Conservation (phyloP, 2,797 vertebrate genomes). For the Tapera naevia region DNA sequence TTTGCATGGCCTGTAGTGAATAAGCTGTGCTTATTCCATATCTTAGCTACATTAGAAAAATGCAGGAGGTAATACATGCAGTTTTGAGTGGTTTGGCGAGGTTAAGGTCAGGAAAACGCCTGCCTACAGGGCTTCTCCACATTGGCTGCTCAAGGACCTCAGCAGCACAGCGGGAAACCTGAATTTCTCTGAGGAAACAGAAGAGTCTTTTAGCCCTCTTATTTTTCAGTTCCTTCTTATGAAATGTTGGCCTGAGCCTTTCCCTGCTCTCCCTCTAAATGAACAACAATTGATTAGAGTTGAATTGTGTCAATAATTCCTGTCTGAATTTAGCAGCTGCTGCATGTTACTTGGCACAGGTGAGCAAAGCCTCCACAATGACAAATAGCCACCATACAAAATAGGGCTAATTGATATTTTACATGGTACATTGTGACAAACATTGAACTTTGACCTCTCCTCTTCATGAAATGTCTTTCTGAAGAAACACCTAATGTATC, state of each 20-base stretch:
- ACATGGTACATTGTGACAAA: background rate
- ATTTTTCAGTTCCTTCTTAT: background rate
- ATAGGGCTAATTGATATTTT: background rate
- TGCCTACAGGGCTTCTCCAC: background rate
- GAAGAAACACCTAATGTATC: background rate
- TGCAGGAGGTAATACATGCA: fast-evolving
- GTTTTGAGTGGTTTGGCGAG: background rate
- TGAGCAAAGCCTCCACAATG: background rate
- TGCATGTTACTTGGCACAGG: background rate
- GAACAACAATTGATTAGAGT: background rate
- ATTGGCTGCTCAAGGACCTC: background rate
- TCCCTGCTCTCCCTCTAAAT: background rate
- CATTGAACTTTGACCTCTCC: background rate
- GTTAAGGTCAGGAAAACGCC: background rate
- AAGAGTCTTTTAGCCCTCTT: too few relatives aligned
- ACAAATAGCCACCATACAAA: background rate
- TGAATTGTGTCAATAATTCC: background rate
- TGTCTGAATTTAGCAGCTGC: background rate
- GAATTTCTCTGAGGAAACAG: too few relatives aligned
- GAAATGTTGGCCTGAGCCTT: background rate
- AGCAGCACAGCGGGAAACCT: background rate
- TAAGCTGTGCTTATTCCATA: too few relatives aligned
- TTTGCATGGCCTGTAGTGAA: background rate
- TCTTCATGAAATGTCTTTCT: background rate
- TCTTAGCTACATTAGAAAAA: background rate